Evolutionary conservation across 92 coral and sea anemone genomes (phyloP).

Genomic region (Pocillopora grandis): DNA sequence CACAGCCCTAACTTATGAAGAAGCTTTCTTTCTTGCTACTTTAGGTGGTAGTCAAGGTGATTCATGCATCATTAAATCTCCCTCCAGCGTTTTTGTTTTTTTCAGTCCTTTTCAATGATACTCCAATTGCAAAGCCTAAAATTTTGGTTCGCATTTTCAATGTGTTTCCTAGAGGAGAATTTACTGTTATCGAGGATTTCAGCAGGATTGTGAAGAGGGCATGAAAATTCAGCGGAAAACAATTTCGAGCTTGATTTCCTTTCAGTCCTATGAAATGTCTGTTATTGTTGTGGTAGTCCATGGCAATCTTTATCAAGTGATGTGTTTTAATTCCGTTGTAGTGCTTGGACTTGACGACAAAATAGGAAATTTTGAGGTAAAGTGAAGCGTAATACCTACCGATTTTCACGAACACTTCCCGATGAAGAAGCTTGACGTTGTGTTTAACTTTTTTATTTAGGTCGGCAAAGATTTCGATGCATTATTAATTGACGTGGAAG

Average conservation of each 20-base stretch:
- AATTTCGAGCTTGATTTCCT: no score
- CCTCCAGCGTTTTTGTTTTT: not conserved
- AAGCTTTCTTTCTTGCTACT: constrained; percentile 82
- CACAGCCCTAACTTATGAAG: constrained; percentile 55
- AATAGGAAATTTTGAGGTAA: constrained; percentile 83
- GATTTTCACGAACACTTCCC: not conserved
- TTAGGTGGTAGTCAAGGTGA: constrained; percentile 76
- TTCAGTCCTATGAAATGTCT: no score
- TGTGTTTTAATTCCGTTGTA: constrained; percentile 14
- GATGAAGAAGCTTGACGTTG: not conserved
- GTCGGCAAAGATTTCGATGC: constrained; percentile 90
- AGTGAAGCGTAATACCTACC: not conserved
- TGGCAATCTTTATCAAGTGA: not conserved
- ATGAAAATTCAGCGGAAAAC: no score
- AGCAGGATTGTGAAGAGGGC: no score
- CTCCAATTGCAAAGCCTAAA: no score
- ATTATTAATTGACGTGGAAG: constrained; percentile 60
- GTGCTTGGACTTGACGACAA: constrained; percentile 77
- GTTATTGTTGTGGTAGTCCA: no score
- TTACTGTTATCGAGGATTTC: no score
- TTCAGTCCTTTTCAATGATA: not conserved
- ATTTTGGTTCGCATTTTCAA: no score
- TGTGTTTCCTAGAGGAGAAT: no score
- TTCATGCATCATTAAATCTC: not conserved
- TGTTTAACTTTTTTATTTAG: constrained; percentile 14